These are phyloP conservation scores for Nemoura dubitans DNA, from an alignment of 2,888 invertebrate genomes.

Conservation along the genomic window DNA sequence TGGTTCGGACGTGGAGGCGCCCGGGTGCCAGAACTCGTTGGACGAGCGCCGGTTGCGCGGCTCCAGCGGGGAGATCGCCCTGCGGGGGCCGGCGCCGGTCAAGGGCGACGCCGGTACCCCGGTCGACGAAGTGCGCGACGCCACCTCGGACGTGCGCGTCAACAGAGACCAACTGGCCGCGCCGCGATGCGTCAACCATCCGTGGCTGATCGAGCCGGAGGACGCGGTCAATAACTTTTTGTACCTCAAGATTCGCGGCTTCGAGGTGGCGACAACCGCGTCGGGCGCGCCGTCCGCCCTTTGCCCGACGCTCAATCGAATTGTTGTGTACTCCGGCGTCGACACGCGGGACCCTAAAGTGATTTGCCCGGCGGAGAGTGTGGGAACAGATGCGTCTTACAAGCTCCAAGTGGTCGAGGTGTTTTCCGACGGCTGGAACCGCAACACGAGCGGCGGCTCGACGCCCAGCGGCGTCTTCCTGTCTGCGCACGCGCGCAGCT, in stretches of 20 bases:
- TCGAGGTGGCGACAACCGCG: constrained; percentile 60
- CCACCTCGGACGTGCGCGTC: constrained; percentile 50
- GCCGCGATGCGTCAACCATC: constrained; percentile 72
- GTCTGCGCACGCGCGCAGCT: constrained; percentile 70
- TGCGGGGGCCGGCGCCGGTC: constrained; percentile 65
- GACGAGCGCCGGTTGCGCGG: constrained; percentile 73
- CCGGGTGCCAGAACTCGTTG: constrained; percentile 71
- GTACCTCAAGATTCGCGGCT: constrained; percentile 76
- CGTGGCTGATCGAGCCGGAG: constrained; percentile 82
- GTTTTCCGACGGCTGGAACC: constrained; percentile 76
- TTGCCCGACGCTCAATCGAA: constrained; percentile 75
- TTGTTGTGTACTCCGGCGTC: constrained; percentile 76
- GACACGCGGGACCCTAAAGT: constrained; percentile 70
- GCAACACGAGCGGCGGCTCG: constrained; percentile 43
- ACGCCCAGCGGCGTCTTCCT: constrained; percentile 56
- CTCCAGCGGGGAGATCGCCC: constrained; percentile 76
- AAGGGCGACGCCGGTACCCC: constrained; percentile 46
- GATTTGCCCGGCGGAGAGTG: constrained; percentile 70
- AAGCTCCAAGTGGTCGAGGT: constrained; percentile 66
- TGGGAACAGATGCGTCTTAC: constrained; percentile 50
- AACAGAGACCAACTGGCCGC: constrained; percentile 29
- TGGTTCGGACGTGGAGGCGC: constrained; percentile 65
- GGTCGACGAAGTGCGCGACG: constrained; percentile 46
- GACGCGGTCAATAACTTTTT: constrained; percentile 74
- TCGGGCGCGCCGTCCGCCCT: constrained; percentile 53